Base-by-base conservation (phyloP, 2,113 vertebrate genomes). In the Eira barbara region DNA sequence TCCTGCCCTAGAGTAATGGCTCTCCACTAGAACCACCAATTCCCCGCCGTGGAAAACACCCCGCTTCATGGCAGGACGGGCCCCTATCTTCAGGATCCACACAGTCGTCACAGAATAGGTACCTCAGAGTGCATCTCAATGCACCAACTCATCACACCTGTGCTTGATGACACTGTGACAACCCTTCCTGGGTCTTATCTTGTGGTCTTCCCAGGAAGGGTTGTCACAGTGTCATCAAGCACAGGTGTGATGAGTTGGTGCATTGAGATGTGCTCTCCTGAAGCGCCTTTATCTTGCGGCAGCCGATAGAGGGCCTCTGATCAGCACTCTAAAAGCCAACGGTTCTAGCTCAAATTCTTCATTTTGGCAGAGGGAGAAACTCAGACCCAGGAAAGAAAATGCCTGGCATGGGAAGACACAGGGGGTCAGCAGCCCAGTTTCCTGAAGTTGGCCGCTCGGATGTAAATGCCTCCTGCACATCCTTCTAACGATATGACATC, bases 111-210 rank as follows among this genome's bases (percentile, higher is more conserved):
- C 39, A 86, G 18, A 63, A 29, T 1, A 25, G 18, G 47, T 17
- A 59, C 14, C 7, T 23, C 25, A 47, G 52, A 17, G 25, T 63
- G 39, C 14, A 25, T 15, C 14, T 14, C 31, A 17, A 47, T 2
- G 13, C 4, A 17, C 18, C 21, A 17, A 5, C 11, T 36, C 47
- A 5, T 65, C 69, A 42, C 29, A 0, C 4, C 34, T 12, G 18
- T 0, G 11, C 29, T 4, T 2, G 1, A 29, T 59, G 31, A 61
- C 11, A 6, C 9, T 6, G 10, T 13, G 82, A 18, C 7, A 8
- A 49, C 10, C 4, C 4, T 36, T 17, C 47, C 11, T 5, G 79
- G 65, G 39, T 42, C 39, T 42, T 42, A 42, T 5, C 39, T 42
- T 42, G 39, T 42, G 39, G 39, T 42, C 18, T 15, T 25, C 34